Base-by-base conservation (phyloP, 35 echinoderm and acorn worm genomes). In the Stichopus chloronotus region DNA sequence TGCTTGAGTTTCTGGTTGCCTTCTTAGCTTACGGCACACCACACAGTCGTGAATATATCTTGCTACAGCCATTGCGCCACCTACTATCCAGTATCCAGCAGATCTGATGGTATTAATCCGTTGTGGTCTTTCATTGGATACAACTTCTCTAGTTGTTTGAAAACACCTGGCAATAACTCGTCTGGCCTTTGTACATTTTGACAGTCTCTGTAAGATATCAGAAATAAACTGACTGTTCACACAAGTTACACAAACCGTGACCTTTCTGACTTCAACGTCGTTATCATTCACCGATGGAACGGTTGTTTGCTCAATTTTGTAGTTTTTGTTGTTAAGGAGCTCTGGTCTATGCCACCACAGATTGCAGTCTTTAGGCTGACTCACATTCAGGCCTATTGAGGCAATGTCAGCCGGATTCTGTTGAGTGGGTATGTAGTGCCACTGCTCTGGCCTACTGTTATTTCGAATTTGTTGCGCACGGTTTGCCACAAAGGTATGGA, bases 261-360 rank as follows among this genome's bases (percentile, higher is more conserved):
- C 60, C 58, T 92, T 82, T 74, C 83, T 94, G 58, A 94, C 95
- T 76, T 96, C 95, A 76, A 91, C 89, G 61, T 96, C 93, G 71
- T 94, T 86, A 72, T 91, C 21, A 20, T 55, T 19, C 20, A 78
- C n/a, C 30, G 53, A 52, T 63, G 52, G 54, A 17, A 55, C 16
- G 53, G 72, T 78, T n/a, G 22, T 58, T 20, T 21, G 4, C 14
- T 90, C 22, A 6, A 81, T 81, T 56, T 24, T 61, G 57, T 79
- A 68, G 8, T 87, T 69, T 63, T 5, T 6, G 17, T 92, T 76
- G 20, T 53, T 83, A 23, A 92, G 78, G 53, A 92, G 58, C 55
- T 56, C 59, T 17, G 91, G 91, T n/a, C 91, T 76, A 92, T 92
- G 59, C 91, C 91, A 82, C 91, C 91, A 92, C 59, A 92, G 52